A percentile compares a stretch with the other conserved stretches of the same genome.
Evolutionary conservation across 2,797 vertebrate genomes (phyloP).

Genomic region (Macropodus opercularis): DNA sequence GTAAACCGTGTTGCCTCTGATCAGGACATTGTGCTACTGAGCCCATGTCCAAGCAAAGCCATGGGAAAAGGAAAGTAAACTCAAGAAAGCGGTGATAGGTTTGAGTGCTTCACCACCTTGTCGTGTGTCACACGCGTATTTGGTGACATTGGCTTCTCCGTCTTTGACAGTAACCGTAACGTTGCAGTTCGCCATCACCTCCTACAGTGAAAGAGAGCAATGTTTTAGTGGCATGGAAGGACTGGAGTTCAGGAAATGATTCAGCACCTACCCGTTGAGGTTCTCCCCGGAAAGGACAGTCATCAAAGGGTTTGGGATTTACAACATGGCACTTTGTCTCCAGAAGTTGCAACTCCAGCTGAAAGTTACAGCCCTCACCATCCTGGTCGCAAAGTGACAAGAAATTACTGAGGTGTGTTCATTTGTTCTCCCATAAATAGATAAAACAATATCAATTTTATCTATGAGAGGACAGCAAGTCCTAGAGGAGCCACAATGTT

Average conservation of each 20-base stretch:
- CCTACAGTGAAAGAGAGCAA: conserved; percentile 13
- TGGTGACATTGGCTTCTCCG: not conserved
- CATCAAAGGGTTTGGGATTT: conserved; percentile 49
- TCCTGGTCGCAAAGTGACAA: conserved; percentile 32
- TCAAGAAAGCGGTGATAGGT: too few species aligned
- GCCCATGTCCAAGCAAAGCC: too few species aligned
- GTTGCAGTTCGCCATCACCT: conserved; percentile 33
- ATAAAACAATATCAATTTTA: too few species aligned
- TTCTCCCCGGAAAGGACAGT: conserved; percentile 2
- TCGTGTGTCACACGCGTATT: conserved; percentile 20
- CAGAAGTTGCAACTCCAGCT: conserved; percentile 42
- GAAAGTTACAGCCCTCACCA: conserved; percentile 24
- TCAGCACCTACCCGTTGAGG: rapidly evolving
- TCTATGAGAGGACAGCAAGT: too few species aligned
- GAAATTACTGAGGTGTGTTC: too few species aligned
- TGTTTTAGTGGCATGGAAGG: not conserved
- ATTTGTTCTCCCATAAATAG: too few species aligned
- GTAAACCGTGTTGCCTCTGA: too few species aligned
- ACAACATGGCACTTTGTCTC: conserved; percentile 61
- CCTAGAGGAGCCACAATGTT: too few species aligned
- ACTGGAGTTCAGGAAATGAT: not conserved
- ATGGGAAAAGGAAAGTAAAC: too few species aligned
- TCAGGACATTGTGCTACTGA: too few species aligned
- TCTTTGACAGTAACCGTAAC: conserved; percentile 6
- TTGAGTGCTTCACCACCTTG: conserved; percentile 9